These are phyloP conservation scores for Synanceia verrucosa DNA, from an alignment of 2,797 vertebrate species.

Conservation along the genomic window DNA sequence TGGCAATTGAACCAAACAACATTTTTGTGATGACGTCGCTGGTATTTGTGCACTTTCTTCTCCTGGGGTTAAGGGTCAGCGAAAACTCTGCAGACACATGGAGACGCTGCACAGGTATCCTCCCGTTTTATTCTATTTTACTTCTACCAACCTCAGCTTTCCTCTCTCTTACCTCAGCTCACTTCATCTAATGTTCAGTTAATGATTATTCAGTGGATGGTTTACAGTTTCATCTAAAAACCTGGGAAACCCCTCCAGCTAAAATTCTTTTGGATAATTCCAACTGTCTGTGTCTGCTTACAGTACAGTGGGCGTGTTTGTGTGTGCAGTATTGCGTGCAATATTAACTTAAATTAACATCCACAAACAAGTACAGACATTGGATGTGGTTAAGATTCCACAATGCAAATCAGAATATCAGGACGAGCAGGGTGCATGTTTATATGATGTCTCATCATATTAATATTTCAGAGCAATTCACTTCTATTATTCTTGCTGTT, in stretches of 20 bases:
- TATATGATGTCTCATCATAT: slow-evolving; percentile 20
- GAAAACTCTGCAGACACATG: slow-evolving; percentile 56
- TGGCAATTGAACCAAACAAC: slow-evolving; percentile 54
- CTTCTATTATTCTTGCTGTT: slow-evolving; percentile 1
- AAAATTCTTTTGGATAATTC: slow-evolving; percentile 78
- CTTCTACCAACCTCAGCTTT: not conserved
- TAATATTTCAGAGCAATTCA: slow-evolving; percentile 16
- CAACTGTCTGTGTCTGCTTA: slow-evolving; percentile 63
- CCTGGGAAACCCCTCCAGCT: slow-evolving; percentile 73
- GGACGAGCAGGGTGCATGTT: slow-evolving; percentile 11
- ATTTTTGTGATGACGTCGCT: slow-evolving; percentile 64
- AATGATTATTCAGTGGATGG: slow-evolving; percentile 57
- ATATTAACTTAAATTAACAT: slow-evolving; percentile 54
- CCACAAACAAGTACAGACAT: slow-evolving; percentile 69
- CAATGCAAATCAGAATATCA: slow-evolving; percentile 22
- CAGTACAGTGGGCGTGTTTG: slow-evolving; percentile 48
- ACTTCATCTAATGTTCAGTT: slow-evolving; percentile 37
- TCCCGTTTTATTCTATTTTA: slow-evolving; percentile 13
- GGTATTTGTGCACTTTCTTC: slow-evolving; percentile 61
- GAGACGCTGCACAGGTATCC: slow-evolving; percentile 78
- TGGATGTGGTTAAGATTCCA: slow-evolving; percentile 49
- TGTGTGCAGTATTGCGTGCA: slow-evolving; percentile 26
- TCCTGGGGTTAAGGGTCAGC: slow-evolving; percentile 62
- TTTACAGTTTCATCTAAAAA: slow-evolving; percentile 59
- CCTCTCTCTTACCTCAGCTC: slow-evolving; percentile 2